A percentile compares a stretch with the other conserved stretches of the same genome.
Evolutionary conservation across 2,888 invertebrate species (phyloP).

Genomic region (Tipula unca): DNA sequence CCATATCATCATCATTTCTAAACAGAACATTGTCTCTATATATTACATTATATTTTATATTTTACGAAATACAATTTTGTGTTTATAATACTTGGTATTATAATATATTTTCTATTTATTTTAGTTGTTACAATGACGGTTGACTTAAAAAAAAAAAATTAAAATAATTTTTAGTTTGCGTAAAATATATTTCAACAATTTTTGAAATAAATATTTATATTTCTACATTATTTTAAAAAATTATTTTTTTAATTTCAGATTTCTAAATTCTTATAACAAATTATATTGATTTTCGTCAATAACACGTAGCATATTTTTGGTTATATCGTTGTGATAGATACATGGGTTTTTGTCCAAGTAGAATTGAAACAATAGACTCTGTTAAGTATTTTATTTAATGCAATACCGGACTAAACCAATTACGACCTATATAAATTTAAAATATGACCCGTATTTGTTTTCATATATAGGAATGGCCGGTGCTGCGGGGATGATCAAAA

Average conservation of each 20-base stretch:
- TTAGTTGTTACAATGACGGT: background rate
- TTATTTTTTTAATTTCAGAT: background rate
- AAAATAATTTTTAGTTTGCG: background rate
- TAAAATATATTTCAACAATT: background rate
- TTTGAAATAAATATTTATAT: background rate
- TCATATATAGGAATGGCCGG: no score
- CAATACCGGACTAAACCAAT: no score
- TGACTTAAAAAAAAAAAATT: background rate
- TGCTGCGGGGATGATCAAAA: no score
- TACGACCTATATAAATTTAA: no score
- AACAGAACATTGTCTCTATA: background rate
- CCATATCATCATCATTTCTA: background rate
- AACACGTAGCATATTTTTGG: background rate
- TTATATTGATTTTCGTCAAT: background rate
- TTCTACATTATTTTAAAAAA: background rate
- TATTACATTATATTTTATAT: constrained; percentile 14
- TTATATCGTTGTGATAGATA: no score
- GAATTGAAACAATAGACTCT: no score
- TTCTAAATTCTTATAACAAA: background rate
- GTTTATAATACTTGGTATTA: background rate
- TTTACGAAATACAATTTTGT: background rate
- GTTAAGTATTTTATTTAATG: no score
- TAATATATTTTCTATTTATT: background rate
- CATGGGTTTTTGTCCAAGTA: no score
- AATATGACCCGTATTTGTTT: no score